Base-by-base conservation (phyloP, 2,113 vertebrate genomes). In the Trochalopteron elliotii region DNA sequence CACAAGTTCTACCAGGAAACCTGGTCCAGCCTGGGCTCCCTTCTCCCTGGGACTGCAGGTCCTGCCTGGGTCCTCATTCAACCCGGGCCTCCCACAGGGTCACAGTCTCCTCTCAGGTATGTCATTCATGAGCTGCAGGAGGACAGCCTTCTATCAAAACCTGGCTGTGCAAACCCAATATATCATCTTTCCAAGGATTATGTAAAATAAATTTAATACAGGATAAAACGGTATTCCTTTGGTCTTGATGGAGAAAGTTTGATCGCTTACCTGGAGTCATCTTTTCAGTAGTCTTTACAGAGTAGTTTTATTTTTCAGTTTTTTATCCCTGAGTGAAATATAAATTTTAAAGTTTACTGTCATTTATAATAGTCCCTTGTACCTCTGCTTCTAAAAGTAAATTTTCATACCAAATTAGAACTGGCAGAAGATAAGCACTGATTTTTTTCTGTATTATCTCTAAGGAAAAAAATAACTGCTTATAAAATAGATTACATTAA, bases 121-220 rank as follows among this genome's bases (percentile, higher is more conserved):
- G 13, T 35, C 0, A 0, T 17, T 40, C 21, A 5, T 39, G 45
- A 31, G 18, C 33, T 27, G 21, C 71, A 77, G 27, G 25, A 21
- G 25, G 15, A 77, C 27, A 69, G 37, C 27, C 22, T 52, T 27
- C 31, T 33, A 12, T 12, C 22, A 61, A 52, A 68, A 45, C 33
- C 37, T 68, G 22, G 28, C 22, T 27, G 15, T 33, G 27, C 5
- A 44, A 44, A 52, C 10, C 15, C 8, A 53, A 53, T 9, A 27
- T 9, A 84, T 77, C 18, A 37, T 47, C 27, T 57, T 83, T n/a
- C 33, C 23, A 15, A 45, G 5, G 20, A 33, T 86, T 77, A 57
- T 65, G 16, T 53, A 47, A 88, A 89, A 70, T 22, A 12, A 72
- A 74, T 64, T 64, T 86, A 56, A 59, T 47, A 44, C 10, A 64